Evolutionary conservation across 2,113 vertebrate genomes (phyloP).

Genomic region (Alethe diademata): DNA sequence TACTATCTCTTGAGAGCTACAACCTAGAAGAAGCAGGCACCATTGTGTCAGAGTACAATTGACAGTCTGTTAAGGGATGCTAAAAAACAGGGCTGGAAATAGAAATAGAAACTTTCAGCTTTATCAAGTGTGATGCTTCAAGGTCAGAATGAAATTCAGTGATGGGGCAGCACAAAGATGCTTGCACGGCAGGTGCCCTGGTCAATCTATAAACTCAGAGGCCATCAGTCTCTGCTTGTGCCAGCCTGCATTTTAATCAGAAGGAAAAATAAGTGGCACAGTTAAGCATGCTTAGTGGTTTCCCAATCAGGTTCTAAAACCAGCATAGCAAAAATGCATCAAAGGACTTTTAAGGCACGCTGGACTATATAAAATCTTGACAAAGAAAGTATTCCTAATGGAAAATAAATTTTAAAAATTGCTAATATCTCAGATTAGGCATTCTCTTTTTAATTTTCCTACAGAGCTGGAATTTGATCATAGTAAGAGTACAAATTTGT

Average conservation of each 20-base stretch:
- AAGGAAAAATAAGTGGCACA: slow-evolving; percentile 36
- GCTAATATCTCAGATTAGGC: background rate
- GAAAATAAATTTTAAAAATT: background rate
- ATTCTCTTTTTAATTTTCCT: background rate
- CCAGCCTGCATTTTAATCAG: slow-evolving; percentile 62
- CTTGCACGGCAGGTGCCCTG: slow-evolving; percentile 68
- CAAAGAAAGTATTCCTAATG: background rate
- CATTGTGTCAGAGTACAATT: slow-evolving; percentile 30
- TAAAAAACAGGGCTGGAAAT: slow-evolving; percentile 56
- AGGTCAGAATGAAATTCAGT: slow-evolving; percentile 67
- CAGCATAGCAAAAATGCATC: background rate
- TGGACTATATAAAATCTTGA: background rate
- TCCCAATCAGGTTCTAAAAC: slow-evolving; percentile 1
- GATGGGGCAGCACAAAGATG: slow-evolving; percentile 68
- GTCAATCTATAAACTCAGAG: slow-evolving; percentile 70
- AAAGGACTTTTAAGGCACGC: background rate
- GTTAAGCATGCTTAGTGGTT: slow-evolving; percentile 26
- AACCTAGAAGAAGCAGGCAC: background rate
- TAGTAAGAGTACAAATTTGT: background rate
- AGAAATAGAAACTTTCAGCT: slow-evolving; percentile 67
- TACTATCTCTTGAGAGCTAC: background rate
- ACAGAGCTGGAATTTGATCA: background rate
- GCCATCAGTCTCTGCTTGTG: slow-evolving; percentile 63
- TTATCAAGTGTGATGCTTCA: slow-evolving; percentile 68
- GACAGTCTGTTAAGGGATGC: slow-evolving; percentile 49